phyloP scores from a whole-genome alignment of 1,140 invertebrate species.

The Orchestia grillus region DNA sequence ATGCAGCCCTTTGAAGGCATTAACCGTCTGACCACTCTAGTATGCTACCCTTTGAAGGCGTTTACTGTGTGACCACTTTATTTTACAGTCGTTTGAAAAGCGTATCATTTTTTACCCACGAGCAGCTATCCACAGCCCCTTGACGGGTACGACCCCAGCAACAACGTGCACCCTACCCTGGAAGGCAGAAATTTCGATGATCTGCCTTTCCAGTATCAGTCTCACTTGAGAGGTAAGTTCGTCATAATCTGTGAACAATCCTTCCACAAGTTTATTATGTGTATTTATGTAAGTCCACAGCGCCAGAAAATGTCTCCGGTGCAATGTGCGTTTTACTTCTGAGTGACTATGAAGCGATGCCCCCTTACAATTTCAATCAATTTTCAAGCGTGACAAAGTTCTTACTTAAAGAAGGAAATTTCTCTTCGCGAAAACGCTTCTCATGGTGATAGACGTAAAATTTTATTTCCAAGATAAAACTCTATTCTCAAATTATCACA shows the following conservation, averaged over 20 bases:
- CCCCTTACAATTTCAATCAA: no score
- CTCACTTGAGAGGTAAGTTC: conserved; percentile 7
- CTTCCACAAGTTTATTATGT: neutral
- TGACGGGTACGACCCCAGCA: conserved; percentile 6
- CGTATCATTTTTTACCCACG: neutral
- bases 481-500: no score
- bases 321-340: neutral
- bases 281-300: neutral
- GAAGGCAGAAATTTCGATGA: neutral
- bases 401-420: no score
- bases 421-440: no score
- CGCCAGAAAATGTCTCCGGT: neutral
- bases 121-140: neutral
- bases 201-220: neutral
- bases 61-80: neutral
- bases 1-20: no score
- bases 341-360: no score
- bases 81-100: neutral
- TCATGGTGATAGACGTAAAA: no score
- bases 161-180: conserved; percentile 4
- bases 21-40: no score
- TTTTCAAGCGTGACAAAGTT: no score
- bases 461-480: no score
- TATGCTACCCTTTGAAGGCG: no score
- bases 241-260: neutral